Conservation (phyloP, 2,888 invertebrate genomes). For the Agrochola litura region DNA sequence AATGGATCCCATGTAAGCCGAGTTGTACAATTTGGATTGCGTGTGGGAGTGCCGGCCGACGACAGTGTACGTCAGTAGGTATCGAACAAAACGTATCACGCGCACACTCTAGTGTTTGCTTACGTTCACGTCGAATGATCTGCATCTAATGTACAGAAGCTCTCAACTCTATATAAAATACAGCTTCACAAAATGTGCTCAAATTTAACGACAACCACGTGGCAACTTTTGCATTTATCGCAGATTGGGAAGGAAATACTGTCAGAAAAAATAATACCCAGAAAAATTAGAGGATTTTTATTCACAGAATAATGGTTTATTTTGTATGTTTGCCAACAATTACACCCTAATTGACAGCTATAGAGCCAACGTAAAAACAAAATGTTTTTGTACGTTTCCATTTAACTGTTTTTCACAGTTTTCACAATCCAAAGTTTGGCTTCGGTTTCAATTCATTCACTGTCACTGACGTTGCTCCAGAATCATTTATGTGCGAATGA, state of each 20-base stretch:
- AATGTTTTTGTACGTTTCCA: constrained; percentile 48
- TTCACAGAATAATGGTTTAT: constrained; percentile 37
- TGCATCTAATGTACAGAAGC: constrained; percentile 63
- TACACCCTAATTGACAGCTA: constrained; percentile 58
- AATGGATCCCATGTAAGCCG: constrained; percentile 46
- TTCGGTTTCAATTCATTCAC: constrained; percentile 34
- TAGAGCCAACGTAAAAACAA: constrained; percentile 46
- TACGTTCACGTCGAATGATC: constrained; percentile 62
- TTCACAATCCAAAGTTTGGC: constrained; percentile 33
- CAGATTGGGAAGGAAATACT: constrained; percentile 3
- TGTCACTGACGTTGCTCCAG: constrained; percentile 38
- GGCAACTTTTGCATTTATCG: background rate
- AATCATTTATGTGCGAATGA: constrained; percentile 43
- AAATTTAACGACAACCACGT: constrained; percentile 30
- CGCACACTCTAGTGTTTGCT: constrained; percentile 64
- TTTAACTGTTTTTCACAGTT: constrained; percentile 34
- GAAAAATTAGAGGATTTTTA: constrained; percentile 9
- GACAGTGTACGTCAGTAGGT: constrained; percentile 58
- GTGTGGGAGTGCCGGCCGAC: constrained; percentile 30
- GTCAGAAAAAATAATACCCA: constrained; percentile 2
- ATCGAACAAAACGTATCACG: constrained; percentile 58
- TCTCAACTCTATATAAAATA: constrained; percentile 59
- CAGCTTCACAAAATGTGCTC: constrained; percentile 39
- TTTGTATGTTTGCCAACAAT: constrained; percentile 56
- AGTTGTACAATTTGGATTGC: constrained; percentile 13